phyloP scores from a whole-genome alignment of 1,140 invertebrate species.

The Frieseomelitta varia region DNA sequence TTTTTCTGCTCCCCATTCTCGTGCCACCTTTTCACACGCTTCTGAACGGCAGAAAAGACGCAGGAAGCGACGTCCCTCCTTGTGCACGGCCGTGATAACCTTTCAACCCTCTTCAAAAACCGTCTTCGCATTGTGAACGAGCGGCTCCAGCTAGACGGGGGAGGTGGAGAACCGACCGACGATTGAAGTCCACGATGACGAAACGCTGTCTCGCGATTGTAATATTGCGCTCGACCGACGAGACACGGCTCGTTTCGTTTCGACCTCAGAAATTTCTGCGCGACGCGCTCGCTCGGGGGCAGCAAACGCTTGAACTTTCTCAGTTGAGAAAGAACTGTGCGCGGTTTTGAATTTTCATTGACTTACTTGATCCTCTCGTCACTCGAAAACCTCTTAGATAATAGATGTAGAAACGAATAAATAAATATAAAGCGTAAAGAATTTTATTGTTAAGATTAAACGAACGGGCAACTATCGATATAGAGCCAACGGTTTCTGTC shows the following conservation, averaged over 20 bases:
- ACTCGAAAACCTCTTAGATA: no score
- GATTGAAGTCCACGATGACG: conserved; percentile 9
- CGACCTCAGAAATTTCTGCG: neutral
- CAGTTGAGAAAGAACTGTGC: no score
- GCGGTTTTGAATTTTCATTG: no score
- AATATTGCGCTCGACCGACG: neutral
- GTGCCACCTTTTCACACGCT: conserved; percentile 69
- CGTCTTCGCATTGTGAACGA: conserved; percentile 56
- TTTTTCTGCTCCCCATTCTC: conserved; percentile 70
- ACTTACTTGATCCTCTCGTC: no score
- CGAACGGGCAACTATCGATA: neutral
- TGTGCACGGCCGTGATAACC: conserved; percentile 52
- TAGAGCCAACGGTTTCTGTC: conserved; percentile 3
- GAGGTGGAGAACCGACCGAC: neutral
- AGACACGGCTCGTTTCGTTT: neutral
- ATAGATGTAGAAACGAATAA: no score
- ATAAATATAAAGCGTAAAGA: neutral
- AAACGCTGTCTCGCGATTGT: conserved; percentile 12
- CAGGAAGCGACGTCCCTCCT: conserved; percentile 58
- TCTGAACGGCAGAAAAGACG: conserved; percentile 60
- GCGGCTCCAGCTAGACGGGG: neutral
- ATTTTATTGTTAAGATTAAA: neutral
- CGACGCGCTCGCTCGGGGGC: neutral
- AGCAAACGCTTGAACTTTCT: no score
- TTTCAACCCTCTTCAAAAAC: conserved; percentile 61